Evolutionary conservation across 2,113 vertebrate species (phyloP), one percentile per base, ranked within the genome.

Genomic region (Toxotes jaculatrix): DNA sequence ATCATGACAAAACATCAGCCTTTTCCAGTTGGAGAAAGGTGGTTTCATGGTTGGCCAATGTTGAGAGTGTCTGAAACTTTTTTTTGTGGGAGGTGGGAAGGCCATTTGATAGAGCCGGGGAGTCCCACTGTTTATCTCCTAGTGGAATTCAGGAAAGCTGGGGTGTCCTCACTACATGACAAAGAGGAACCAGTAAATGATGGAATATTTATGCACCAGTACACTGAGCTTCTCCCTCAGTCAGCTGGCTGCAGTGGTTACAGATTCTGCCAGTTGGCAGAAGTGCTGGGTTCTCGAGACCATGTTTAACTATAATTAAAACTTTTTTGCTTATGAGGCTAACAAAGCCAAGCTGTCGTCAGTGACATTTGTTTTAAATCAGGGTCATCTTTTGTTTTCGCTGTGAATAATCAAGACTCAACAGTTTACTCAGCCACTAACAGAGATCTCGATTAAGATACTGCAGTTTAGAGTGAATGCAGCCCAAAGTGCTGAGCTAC

Each of bases 381-480:
- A 17, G 6, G 43, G 32, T n/a, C 43, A 62, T 62, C 45, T 43
- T 63, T 71, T 45, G 32, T 77, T 78, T 62, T 71, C 42, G 57
- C 4, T 27, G 23, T 66, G 34, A 31, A 32, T 59, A 40, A 67
- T 11, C 79, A 67, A 64, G 21, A 76, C 73, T 82, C 56, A 70
- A 53, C 60, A 32, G 53, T 32, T 82, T 79, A 65, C 61, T 66
- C 67, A 63, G 45, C 72, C 77, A 77, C 69, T 79, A 67, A 82
- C 19, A 83, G 78, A 85, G 74, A 91, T 88, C 86, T 64, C 77
- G 82, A 88, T 89, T 88, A 88, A 89, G 86, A 91, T 74, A 36
- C 14, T 38, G 32, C 81, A 79, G 12, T 62, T 55, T 66, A 17
- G 31, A 80, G 74, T 72, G 59, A 87, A 77, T 60, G 34, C 56